Base-by-base conservation (phyloP, 2,888 invertebrate genomes). In the Caenorhabditis sp. region DNA sequence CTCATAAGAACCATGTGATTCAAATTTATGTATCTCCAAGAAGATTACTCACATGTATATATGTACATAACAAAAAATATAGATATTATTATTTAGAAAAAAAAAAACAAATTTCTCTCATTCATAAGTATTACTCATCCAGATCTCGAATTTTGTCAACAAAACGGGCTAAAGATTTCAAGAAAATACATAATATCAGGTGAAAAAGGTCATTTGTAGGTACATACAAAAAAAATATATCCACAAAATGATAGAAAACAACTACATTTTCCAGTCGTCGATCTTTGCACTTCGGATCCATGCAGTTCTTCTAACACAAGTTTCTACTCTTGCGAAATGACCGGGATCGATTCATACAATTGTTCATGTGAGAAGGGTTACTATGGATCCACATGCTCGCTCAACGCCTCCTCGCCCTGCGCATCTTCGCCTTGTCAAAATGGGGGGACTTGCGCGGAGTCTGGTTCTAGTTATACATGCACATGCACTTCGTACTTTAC, bases 401-500 rank as follows among this genome's bases (percentile, higher is more conserved):
- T 64, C 53, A 63, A 61, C 36, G 20, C 63, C 26, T 62, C 57
- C 14, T 26, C 59, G 0, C 62, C 63, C 0, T 73, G 73, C 52
- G 65, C 59, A 17, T 14, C 63, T 4, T 50, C 56, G 0, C 65
- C 68, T 1, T 73, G 73, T 25, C 50, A 63, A 20, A 58, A 64
- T 52, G 73, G 65, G 23, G 68, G 59, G n/a, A 68, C 68, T 4
- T 73, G 73, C 23, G 31, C 2, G 23, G 57, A 59, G 0, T 54
- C 27, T 27, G 17, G 62, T 7, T 26, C 54, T 23, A 58, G 57
- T 54, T 68, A 73, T 54, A 63, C 23, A 0, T 73, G 68, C 27
- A 62, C 12, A n/a, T 73, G 73, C 26, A 27, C 62, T 0, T 27
- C 57, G 26, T 62, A 54, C 25, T 68, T 59, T 49, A 56, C 26